phyloP scores from a whole-genome alignment of 1,140 invertebrate species.

The Calliphora vicina region DNA sequence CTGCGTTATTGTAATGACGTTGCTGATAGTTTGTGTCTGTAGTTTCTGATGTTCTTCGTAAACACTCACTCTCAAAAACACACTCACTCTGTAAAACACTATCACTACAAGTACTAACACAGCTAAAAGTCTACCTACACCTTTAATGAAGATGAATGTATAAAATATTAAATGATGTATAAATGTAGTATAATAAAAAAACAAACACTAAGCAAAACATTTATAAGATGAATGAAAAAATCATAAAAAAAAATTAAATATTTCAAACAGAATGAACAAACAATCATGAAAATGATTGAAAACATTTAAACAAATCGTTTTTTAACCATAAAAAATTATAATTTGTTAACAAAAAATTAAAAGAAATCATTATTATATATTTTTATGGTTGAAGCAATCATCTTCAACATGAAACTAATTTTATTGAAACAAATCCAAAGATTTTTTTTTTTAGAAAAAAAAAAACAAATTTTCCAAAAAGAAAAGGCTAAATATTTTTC shows the following conservation, averaged over 20 bases:
- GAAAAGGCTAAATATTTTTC: slow-evolving; percentile 23
- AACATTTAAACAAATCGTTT: neutral
- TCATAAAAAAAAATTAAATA: neutral
- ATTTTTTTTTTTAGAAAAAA: slow-evolving; percentile 28
- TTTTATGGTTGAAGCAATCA: slow-evolving; percentile 20
- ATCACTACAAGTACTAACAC: neutral
- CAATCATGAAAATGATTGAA: neutral
- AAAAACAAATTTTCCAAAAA: slow-evolving; percentile 20
- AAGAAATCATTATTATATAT: slow-evolving; percentile 18
- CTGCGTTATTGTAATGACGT: neutral
- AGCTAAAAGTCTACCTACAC: slow-evolving; percentile 1
- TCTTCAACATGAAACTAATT: slow-evolving; percentile 16
- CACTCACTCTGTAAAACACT: neutral
- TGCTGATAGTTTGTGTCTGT: neutral
- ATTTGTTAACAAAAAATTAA: slow-evolving; percentile 13
- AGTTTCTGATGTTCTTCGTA: no score
- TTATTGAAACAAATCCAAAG: slow-evolving; percentile 35
- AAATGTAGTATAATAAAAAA: neutral
- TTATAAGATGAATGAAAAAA: neutral
- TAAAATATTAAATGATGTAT: slow-evolving; percentile 7
- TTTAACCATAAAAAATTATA: neutral
- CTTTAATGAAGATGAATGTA: neutral
- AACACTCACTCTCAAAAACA: no score
- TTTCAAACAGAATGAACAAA: neutral
- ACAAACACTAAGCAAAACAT: neutral